phyloP scores from a whole-genome alignment of 2,888 invertebrate species.

The Mythimna pallens region DNA sequence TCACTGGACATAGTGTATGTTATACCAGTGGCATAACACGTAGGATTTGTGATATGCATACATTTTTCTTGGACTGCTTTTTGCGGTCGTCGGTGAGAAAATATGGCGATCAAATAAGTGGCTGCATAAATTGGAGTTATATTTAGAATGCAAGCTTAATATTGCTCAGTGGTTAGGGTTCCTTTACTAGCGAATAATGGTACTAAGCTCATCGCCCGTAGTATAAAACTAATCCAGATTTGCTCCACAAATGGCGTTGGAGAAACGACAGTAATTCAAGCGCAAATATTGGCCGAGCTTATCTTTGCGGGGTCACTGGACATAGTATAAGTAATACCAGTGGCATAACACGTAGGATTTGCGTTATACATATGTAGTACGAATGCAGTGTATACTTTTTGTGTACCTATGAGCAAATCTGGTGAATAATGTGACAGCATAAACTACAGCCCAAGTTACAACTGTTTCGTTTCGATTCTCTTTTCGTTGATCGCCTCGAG shows the following conservation, averaged over 20 bases:
- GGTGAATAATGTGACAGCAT: not conserved
- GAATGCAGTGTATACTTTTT: not conserved
- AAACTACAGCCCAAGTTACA: not conserved
- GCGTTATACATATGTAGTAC: conserved; percentile 25
- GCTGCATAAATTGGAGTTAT: not conserved
- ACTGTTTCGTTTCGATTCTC: too few species aligned
- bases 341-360: conserved; percentile 43
- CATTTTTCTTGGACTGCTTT: conserved; percentile 11
- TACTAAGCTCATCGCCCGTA: not conserved
- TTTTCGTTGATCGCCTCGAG: too few species aligned
- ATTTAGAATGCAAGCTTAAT: too few species aligned
- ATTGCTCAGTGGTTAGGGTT: too few species aligned
- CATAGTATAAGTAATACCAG: conserved; percentile 63
- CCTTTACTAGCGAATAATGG: too few species aligned
- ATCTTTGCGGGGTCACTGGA: conserved; percentile 69
- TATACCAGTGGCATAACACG: conserved; percentile 49
- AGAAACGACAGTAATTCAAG: conserved; percentile 78
- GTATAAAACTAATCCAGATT: not conserved
- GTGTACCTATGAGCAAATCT: not conserved
- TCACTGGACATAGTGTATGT: conserved; percentile 68
- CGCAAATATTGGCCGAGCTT: conserved; percentile 80
- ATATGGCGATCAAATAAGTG: not conserved
- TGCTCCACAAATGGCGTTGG: conserved; percentile 72
- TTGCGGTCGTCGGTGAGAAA: not conserved
- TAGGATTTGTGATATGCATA: conserved; percentile 46